Evolutionary conservation across 2,797 vertebrate genomes (phyloP).

Genomic region (Spizella passerina): DNA sequence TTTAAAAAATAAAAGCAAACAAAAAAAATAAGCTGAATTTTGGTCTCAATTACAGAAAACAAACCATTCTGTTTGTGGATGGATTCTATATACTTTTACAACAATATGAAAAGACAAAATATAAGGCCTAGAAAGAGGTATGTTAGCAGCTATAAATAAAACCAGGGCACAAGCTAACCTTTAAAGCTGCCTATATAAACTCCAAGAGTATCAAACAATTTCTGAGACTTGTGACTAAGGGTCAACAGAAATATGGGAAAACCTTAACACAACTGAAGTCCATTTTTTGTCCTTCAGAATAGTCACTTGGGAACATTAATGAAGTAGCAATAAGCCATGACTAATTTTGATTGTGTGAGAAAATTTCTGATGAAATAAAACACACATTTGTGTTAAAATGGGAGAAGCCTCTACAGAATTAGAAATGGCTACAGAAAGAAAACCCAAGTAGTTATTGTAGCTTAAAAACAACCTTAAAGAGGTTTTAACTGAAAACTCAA

Average conservation of each 20-base stretch:
- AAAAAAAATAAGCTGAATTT: conserved; percentile 27
- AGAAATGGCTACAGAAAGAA: neutral
- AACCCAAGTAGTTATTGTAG: neutral
- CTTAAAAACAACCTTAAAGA: neutral
- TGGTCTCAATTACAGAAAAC: conserved; percentile 70
- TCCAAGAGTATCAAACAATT: conserved; percentile 33
- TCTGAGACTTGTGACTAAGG: conserved; percentile 46
- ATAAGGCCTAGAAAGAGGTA: conserved; percentile 77
- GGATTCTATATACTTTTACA: conserved; percentile 59
- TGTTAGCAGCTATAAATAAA: conserved; percentile 72
- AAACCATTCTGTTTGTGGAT: conserved; percentile 41
- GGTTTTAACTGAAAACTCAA: neutral
- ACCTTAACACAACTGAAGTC: neutral
- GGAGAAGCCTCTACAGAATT: neutral
- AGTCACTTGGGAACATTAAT: neutral
- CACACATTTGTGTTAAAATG: neutral
- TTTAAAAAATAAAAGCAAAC: neutral
- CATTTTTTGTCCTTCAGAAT: neutral
- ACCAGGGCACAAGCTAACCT: conserved; percentile 62
- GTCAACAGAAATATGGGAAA: conserved; percentile 53
- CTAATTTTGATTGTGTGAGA: neutral
- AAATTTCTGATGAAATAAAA: neutral
- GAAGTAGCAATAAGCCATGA: neutral
- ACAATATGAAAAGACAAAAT: conserved; percentile 67
- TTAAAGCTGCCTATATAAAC: conserved; percentile 65